Percentiles rank a stretch among this genome's conserved stretches.
phyloP scores from a whole-genome alignment of 2,797 vertebrate genomes.

The Parauchenoglanis ngamensis region DNA sequence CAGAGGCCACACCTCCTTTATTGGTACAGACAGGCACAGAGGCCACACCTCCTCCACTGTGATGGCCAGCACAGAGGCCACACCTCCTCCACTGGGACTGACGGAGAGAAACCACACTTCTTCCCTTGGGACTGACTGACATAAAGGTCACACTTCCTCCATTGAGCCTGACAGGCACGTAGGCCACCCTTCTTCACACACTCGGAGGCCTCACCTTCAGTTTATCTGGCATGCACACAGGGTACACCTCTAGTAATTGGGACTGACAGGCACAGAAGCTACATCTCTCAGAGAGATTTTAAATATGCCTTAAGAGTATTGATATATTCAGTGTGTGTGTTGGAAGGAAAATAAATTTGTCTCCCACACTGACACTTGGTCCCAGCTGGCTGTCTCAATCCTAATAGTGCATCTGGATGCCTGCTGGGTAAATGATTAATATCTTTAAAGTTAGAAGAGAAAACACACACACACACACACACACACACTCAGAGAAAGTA shows the following conservation, averaged over 20 bases:
- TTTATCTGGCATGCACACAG: background rate
- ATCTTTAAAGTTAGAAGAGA: background rate
- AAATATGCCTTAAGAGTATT: background rate
- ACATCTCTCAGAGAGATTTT: background rate
- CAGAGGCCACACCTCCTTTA: background rate
- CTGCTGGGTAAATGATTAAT: conserved; percentile 19
- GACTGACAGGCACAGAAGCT: background rate
- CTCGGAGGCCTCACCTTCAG: background rate
- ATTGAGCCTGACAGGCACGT: background rate
- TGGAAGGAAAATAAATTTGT: conserved; percentile 17
- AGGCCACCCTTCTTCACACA: background rate
- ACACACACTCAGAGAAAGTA: background rate
- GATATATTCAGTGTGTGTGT: background rate
- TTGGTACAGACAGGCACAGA: background rate
- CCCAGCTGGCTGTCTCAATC: conserved; percentile 6
- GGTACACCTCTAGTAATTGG: background rate
- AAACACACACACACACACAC: too few relatives aligned
- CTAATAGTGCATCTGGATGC: background rate
- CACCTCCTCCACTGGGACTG: background rate
- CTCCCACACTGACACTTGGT: background rate
- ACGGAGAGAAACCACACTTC: background rate
- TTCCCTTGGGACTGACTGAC: background rate
- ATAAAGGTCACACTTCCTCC: background rate
- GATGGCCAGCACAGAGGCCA: too few relatives aligned
- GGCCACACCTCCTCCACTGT: background rate